These are phyloP conservation scores for Troilus luridus DNA, from an alignment of 2,888 invertebrate genomes.

Conservation along the genomic window DNA sequence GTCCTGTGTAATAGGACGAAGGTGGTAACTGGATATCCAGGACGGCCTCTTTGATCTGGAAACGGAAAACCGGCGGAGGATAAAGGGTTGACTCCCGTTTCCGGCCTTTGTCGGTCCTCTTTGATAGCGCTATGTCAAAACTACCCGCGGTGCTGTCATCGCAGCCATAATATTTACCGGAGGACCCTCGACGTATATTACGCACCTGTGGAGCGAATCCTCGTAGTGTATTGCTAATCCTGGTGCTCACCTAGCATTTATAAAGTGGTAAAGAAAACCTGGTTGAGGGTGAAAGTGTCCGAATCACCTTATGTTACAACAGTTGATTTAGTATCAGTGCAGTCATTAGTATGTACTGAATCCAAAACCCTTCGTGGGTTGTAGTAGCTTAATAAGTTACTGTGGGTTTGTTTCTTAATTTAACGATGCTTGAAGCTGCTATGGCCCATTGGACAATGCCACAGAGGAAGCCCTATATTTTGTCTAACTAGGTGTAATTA, in stretches of 20 bases:
- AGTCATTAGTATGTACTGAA: no score
- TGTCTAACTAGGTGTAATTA: no score
- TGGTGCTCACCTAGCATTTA: not conserved
- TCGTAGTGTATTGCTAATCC: not conserved
- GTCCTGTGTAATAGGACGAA: conserved; percentile 21
- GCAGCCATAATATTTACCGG: conserved; percentile 51
- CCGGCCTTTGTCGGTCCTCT: conserved; percentile 52
- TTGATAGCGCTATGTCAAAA: conserved; percentile 40
- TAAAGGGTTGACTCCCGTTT: conserved; percentile 55
- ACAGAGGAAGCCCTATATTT: no score
- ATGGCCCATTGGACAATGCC: no score
- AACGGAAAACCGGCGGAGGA: not conserved
- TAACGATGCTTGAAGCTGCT: no score
- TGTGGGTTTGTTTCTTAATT: no score
- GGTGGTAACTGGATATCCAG: conserved; percentile 45
- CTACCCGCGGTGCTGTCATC: not conserved
- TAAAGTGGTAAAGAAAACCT: no score
- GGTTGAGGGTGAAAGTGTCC: no score
- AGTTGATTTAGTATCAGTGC: no score
- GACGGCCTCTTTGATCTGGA: conserved; percentile 30
- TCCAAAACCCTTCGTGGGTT: no score
- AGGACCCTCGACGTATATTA: not conserved
- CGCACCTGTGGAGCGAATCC: not conserved
- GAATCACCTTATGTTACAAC: no score
- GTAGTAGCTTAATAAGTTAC: no score